Evolutionary conservation across 1,140 invertebrate genomes (phyloP), one percentile per base, ranked within the genome.

Genomic region (Drosophila suzukii): DNA sequence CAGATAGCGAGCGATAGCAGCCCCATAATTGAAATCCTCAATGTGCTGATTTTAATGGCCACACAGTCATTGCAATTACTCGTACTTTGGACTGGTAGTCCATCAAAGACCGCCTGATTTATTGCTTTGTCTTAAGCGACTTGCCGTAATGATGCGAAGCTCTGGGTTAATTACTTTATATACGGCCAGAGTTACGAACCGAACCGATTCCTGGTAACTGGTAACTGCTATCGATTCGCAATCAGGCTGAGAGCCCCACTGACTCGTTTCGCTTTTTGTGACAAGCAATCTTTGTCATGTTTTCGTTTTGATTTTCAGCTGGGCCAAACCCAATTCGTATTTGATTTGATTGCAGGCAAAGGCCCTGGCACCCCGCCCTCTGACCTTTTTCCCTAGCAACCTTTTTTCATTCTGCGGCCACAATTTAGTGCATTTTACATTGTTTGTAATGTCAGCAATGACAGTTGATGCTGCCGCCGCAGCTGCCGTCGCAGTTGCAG

Each of bases 341-440:
- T 85, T 81, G 78, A 85, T 88, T 81, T 85, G 82, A 88, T 85
- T 86, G 82, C 82, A 55, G 68, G n/a, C 41, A 41, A 49, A 41
- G 7, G 30, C 12, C 24, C 17, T 15, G 6, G 8, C 7, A 15
- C 20, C 30, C 10, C 30, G 11, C 11, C 13, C 11, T 0, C 8
- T n/a, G 24, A n/a, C 32, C 13, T 56, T 55, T 65, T 65, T 20
- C 30, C 50, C 27, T 57, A 50, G 49, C 24, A 70, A 58, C 70
- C 51, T 70, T 71, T 57, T 57, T 72, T 30, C 66, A 58, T 50
- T 72, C 41, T 72, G 66, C 46, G 51, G 72, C 75, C 71, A 76
- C 80, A 89, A 79, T 85, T 85, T 85, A 66, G 71, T 68, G 66
- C 53, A 70, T 70, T 89, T 83, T 89, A 83, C 72, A 89, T 76